Percentiles rank a stretch among this genome's conserved stretches.
phyloP scores from a whole-genome alignment of 2,113 vertebrate species.

The Romanogobio albipinnatus region DNA sequence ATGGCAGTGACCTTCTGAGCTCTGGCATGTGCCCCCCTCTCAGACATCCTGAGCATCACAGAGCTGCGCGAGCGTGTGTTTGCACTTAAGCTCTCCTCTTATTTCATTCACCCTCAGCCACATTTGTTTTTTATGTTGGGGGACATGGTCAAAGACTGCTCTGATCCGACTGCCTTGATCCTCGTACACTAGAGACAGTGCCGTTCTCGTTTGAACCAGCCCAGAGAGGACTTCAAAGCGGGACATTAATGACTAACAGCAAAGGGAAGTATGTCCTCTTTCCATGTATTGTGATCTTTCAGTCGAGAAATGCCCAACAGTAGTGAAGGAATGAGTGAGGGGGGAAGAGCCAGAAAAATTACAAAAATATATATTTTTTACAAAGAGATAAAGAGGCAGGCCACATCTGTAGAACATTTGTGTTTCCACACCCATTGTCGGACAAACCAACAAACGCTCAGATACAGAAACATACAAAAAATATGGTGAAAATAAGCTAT shows the following conservation, averaged over 20 bases:
- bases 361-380: background rate
- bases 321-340: slow-evolving; percentile 45
- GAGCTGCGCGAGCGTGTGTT: slow-evolving; percentile 26
- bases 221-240: slow-evolving; percentile 57
- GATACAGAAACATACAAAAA: background rate
- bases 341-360: slow-evolving; percentile 18
- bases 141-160: slow-evolving; percentile 45
- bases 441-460: slow-evolving; percentile 46
- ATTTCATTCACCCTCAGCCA: slow-evolving; percentile 53
- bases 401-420: slow-evolving; percentile 55
- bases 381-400: background rate
- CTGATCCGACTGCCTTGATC: slow-evolving; percentile 55
- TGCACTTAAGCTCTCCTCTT: slow-evolving; percentile 51
- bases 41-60: slow-evolving; percentile 32
- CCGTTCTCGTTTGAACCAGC: slow-evolving; percentile 49
- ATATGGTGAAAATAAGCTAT: slow-evolving; percentile 49
- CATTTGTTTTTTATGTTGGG: slow-evolving; percentile 59
- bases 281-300: slow-evolving; percentile 56
- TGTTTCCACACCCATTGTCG: slow-evolving; percentile 30
- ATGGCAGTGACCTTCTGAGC: slow-evolving; percentile 11
- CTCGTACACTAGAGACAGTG: slow-evolving; percentile 51
- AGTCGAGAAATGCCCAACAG: slow-evolving; percentile 51
- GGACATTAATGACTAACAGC: slow-evolving; percentile 59
- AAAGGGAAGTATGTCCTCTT: slow-evolving; percentile 54
- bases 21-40: slow-evolving; percentile 32